A percentile compares a stretch with the other conserved stretches of the same genome.
These are phyloP conservation scores for Caenorhabditis sp. DNA, from an alignment of 2,888 invertebrate genomes.

Conservation along the genomic window DNA sequence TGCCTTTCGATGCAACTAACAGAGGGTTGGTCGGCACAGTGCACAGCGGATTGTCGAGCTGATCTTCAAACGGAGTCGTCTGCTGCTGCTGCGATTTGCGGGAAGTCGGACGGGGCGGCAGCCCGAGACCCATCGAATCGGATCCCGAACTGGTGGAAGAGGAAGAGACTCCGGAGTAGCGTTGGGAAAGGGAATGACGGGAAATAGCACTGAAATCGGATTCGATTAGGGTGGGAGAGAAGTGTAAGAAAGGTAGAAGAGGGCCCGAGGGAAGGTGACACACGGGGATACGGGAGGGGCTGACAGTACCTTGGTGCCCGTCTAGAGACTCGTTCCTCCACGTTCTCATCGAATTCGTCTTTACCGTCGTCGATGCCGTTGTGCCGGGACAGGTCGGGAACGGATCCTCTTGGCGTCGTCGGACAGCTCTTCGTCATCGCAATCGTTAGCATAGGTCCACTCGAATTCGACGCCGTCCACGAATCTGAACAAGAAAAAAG, in stretches of 20 bases:
- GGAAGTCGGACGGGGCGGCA: conserved; percentile 55
- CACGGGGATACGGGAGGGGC: not conserved
- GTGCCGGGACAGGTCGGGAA: conserved; percentile 71
- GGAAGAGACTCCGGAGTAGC: conserved; percentile 62
- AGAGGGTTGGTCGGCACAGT: conserved; percentile 32
- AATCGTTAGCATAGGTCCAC: conserved; percentile 50
- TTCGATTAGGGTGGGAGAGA: conserved; percentile 4
- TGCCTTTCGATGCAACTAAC: conserved; percentile 37
- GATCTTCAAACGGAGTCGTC: conserved; percentile 36
- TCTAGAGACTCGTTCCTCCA: conserved; percentile 48
- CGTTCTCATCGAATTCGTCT: conserved; percentile 51
- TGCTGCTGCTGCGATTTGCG: conserved; percentile 46
- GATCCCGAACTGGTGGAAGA: conserved; percentile 57
- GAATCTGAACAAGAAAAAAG: conserved; percentile 62
- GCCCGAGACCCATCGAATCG: conserved; percentile 53
- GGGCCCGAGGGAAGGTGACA: not conserved
- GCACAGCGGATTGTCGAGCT: conserved; percentile 44
- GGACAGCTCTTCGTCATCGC: conserved; percentile 73
- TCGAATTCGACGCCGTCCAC: conserved; percentile 67
- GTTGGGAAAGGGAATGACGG: conserved; percentile 50
- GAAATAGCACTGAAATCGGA: conserved; percentile 47
- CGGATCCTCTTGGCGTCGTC: conserved; percentile 77
- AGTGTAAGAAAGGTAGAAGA: conserved; percentile 4
- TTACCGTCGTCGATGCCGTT: conserved; percentile 42
- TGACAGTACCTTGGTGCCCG: conserved; percentile 57